Base-by-base conservation (phyloP, 2,888 invertebrate genomes). In the Octonoba sinensis region DNA sequence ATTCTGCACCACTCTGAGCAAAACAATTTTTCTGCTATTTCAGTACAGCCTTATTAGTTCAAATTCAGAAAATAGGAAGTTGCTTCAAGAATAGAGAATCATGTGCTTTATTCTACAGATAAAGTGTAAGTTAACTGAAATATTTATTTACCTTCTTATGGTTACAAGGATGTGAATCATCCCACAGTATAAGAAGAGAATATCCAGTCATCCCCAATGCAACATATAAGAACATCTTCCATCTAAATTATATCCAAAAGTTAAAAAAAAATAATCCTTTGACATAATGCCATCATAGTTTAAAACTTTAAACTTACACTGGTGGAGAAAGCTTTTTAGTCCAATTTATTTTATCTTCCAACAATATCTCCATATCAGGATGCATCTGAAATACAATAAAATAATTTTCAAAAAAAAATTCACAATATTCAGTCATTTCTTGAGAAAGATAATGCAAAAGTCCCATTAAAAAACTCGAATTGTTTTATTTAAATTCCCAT, bases 331-430 rank as follows among this genome's bases (percentile, higher is more conserved):
- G 59, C 44, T 73, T 57, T 12, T 13, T 15, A 16, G 73, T 66
- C 46, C 73, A 81, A 81, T 81, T 81, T 56, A 56, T 16, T 56
- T 56, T 69, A 54, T 81, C 73, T 64, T 74, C 79, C 1, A 46
- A 0, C 24, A 46, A 69, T 1, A 81, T n/a, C 36, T 81, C 79
- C 47, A 62, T 51, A 57, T 79, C 79, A 22, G 79, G 73, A 74
- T 81, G 79, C 8, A 81, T 3, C 79, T 79, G 36, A 27, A 49
- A 20, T 24, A 24, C 56, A 20, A 20, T 2, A 60, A 60, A n/a
- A 24, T 16, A 18, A 20, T 11, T n/a, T 54, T 54, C 12, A 47
- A 12, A 47, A 15, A 11, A 47, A 12, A 47, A 15, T 47, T 47
- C 11, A n/a, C n/a, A n/a, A n/a, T n/a, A n/a, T n/a, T n/a, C n/a